These are phyloP conservation scores for Umimayanthus chanpuru DNA, from an alignment of 92 coral and sea anemone species.

Conservation along the genomic window DNA sequence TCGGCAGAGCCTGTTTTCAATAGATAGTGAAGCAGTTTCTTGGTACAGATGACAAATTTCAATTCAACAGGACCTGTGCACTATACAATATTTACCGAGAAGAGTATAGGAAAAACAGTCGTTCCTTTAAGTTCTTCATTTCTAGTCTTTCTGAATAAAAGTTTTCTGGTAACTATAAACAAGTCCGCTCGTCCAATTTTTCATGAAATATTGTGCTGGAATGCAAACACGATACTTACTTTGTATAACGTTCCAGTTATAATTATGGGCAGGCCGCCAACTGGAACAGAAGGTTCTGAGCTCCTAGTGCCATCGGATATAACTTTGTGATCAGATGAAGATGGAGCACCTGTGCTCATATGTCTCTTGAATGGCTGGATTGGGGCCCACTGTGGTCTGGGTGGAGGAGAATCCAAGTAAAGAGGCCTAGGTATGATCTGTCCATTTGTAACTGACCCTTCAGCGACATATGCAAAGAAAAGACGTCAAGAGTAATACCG, in stretches of 20 bases:
- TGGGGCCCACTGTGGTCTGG: slow-evolving; percentile 77
- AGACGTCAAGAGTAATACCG: neutral
- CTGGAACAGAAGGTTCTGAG: neutral
- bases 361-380: slow-evolving; percentile 87
- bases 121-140: no score
- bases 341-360: slow-evolving; percentile 42
- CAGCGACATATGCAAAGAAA: neutral
- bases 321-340: slow-evolving; percentile 17
- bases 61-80: no score
- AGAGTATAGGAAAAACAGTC: no score
- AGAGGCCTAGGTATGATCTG: slow-evolving; percentile 77
- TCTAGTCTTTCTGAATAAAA: neutral
- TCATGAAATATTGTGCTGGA: neutral
- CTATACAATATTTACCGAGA: no score
- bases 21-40: no score
- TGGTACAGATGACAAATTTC: no score
- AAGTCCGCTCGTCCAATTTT: neutral
- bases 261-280: slow-evolving; percentile 6
- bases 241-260: slow-evolving; percentile 16
- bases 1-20: no score
- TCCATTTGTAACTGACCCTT: slow-evolving; percentile 88
- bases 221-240: neutral
- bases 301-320: slow-evolving; percentile 6
- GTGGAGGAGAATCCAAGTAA: slow-evolving; percentile 67
- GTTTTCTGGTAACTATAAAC: no score